Evolutionary conservation across 2,888 invertebrate species (phyloP), one percentile per base, ranked within the genome.

Genomic region (Apoda limacodes): DNA sequence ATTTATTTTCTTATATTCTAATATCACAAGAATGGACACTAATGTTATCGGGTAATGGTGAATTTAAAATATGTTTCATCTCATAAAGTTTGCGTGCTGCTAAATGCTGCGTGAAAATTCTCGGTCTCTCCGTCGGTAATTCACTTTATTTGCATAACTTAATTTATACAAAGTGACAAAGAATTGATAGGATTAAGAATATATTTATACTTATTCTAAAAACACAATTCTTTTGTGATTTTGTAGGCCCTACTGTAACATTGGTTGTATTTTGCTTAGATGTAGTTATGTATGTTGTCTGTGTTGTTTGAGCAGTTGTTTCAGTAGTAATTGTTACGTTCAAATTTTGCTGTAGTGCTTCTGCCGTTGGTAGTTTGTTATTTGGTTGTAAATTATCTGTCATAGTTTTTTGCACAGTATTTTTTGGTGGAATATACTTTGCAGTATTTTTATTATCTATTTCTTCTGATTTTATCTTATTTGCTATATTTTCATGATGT

Each of bases 301-400:
- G n/a, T n/a, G n/a, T n/a, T n/a, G n/a, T n/a, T n/a, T 55, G 49
- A 11, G 52, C 56, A 6, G 48, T 30, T 48, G 60, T 62, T 21
- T 51, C 52, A 33, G 37, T 46, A 10, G 34, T 43, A 22, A 28
- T 32, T 11, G 40, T 40, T 2, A 61, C 52, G 26, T 47, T 62
- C n/a, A 47, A 55, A 33, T 58, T 61, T 42, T 70, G 64, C 39
- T 69, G 71, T 5, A 70, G 40, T 5, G 70, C 61, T 45, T 66
- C 67, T 12, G 68, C 63, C 9, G 72, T 57, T 2, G 70, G 70
- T 22, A 62, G 31, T 25, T 52, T 46, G 27, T 59, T 57, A 35
- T 41, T 55, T 11, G 50, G 36, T 32, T 49, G 51, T n/a, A 37
- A 23, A 5, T 25, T 28, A 5, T 24, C 12, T 11, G 45, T 7